These are phyloP conservation scores for Propsilocerus akamusi DNA, from an alignment of 1,140 invertebrate species.

Conservation along the genomic window DNA sequence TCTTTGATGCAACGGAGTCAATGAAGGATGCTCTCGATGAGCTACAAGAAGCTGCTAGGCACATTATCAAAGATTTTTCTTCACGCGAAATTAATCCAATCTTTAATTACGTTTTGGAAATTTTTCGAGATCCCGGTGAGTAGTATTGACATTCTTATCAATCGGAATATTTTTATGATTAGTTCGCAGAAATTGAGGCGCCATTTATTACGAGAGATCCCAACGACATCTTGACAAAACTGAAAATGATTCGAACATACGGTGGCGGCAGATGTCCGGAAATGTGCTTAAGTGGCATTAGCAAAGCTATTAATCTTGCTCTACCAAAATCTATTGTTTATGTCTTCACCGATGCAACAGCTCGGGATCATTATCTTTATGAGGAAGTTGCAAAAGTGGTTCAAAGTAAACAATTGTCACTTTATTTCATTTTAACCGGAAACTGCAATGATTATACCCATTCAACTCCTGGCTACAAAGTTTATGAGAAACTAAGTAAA, in stretches of 20 bases:
- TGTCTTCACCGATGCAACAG: constrained; percentile 45
- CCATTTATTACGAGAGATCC: constrained; percentile 11
- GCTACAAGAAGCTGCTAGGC: constrained; percentile 12
- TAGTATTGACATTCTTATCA: constrained; percentile 23
- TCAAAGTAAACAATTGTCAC: background rate
- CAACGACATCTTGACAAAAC: constrained; percentile 15
- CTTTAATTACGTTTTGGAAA: constrained; percentile 19
- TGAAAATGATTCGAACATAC: constrained; percentile 28
- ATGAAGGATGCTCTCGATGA: constrained; percentile 17
- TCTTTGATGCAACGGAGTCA: constrained; percentile 19
- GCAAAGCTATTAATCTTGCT: constrained; percentile 32
- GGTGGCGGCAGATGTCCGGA: constrained; percentile 45
- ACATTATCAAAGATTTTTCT: constrained; percentile 16
- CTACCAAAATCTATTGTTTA: constrained; percentile 39
- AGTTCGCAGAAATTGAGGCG: constrained; percentile 10
- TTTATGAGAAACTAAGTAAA: background rate
- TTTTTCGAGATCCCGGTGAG: constrained; percentile 22
- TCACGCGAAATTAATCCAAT: constrained; percentile 13
- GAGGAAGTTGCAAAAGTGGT: background rate
- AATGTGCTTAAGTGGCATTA: constrained; percentile 35
- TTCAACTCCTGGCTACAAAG: background rate
- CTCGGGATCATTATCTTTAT: constrained; percentile 28
- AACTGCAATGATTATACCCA: background rate
- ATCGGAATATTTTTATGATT: constrained; percentile 12
- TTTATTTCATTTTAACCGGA: background rate